Evolutionary conservation across 1,140 invertebrate species (phyloP), one percentile per base, ranked within the genome.

Genomic region (Panagrolaimus sp.): DNA sequence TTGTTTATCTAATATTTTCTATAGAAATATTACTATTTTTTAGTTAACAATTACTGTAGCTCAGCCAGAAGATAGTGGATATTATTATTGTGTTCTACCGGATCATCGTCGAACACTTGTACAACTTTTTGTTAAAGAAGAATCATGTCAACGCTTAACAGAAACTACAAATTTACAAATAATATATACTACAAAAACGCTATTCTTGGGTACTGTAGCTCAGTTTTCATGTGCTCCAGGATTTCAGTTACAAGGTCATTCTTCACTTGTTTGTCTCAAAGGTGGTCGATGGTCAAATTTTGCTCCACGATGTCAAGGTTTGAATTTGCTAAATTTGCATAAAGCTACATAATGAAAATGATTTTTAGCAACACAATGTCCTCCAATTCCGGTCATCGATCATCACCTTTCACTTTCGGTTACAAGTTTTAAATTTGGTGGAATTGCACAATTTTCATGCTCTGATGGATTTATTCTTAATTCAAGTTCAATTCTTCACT

Each of bases 241-340:
- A 2, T 68, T 77, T 48, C 24, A 55, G 12, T 44, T 76, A 28
- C 71, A 69, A n/a, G 76, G 71, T 28, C 65, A 62, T 17, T 62
- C 77, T 12, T 64, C 72, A 2, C 15, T 76, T 28, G 47, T 68
- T 21, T 76, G 75, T 48, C 66, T 76, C 9, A 72, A 73, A 55
- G 77, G 77, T 4, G 75, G 77, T 4, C 43, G 78, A 15, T 76
- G 77, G 75, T 71, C 70, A 17, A 69, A 79, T 48, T 73, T 75
- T 15, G 58, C 75, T 15, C 75, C 74, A 21, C 69, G 45, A 10
- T 76, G 74, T 47, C 69, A 71, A 63, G 55, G 68, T 76, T 43
- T 3, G 14, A 55, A 38, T 38, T 10, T 15, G 2, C 8, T n/a
- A 52, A 21, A 17, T 21, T 45, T 32, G n/a, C n/a, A n/a, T 28